phyloP scores from a whole-genome alignment of 2,113 vertebrate species.

The Haemorhous mexicanus region DNA sequence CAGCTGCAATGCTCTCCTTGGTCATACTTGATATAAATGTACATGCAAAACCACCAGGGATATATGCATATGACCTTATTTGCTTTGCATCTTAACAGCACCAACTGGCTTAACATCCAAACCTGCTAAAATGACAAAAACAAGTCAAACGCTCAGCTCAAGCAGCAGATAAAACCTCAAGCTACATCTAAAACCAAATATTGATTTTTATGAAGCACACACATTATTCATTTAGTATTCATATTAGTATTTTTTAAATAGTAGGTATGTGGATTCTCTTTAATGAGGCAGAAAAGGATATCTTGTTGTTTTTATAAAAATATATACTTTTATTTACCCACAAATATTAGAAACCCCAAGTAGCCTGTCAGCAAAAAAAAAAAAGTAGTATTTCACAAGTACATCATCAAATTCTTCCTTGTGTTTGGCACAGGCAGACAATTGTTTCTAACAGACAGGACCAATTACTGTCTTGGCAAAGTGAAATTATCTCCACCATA shows the following conservation, averaged over 20 bases:
- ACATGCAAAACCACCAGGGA: background rate
- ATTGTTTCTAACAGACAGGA: background rate
- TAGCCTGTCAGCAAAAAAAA: background rate
- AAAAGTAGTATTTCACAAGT: background rate
- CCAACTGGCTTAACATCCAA: background rate
- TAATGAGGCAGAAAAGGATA: background rate
- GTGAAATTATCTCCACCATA: background rate
- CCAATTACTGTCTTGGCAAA: background rate
- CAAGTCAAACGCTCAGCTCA: background rate
- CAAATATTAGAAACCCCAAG: background rate
- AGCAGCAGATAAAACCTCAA: background rate
- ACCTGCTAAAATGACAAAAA: background rate
- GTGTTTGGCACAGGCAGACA: background rate
- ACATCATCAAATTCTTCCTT: background rate
- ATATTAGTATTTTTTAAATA: background rate
- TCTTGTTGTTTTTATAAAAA: background rate
- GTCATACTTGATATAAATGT: background rate
- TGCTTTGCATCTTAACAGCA: background rate
- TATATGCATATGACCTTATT: background rate
- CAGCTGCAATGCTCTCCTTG: background rate
- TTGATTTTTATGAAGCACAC: background rate
- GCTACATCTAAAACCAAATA: background rate
- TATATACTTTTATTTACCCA: background rate
- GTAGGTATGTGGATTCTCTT: background rate
- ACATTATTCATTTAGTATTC: background rate